Base-by-base conservation (phyloP, 1,140 invertebrate genomes). In the Drosophila santomea region DNA sequence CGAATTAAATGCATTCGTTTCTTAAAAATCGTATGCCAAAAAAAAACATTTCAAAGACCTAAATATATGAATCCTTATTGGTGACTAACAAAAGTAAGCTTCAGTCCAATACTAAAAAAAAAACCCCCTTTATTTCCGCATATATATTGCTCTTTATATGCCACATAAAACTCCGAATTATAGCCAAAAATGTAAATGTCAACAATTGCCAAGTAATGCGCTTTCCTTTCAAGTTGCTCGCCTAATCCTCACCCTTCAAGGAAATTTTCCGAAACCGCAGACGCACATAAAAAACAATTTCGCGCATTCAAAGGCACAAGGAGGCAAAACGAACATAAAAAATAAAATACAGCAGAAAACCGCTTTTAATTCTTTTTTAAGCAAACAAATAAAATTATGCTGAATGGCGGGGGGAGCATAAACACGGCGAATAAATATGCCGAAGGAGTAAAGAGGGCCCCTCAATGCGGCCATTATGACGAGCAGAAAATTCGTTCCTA, bases 321-420 rank as follows among this genome's bases (percentile, higher is more conserved):
- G 20, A 57, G 52, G 55, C 48, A 80, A 54, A 80, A 48, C 10
- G 44, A 39, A 43, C 35, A 63, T 39, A 54, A 51, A 73, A 66
- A 77, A 61, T 48, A 62, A 74, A 77, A 77, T 61, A 78, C 38
- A 59, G 60, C 57, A 28, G 48, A 75, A 89, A 88, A 58, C 72
- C 80, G 58, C 74, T 83, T 84, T 88, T 89, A 88, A 89, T 88
- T 89, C 84, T 84, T 89, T 88, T 88, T 88, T 88, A 88, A 88
- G 84, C 84, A 88, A 88, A 83, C 77, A 89, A 89, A 88, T 88
- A 88, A 88, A 88, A 89, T 88, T 89, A 88, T 89, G 80, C 80
- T 84, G 61, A 55, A 58, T 17, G 71, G 43, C 52, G 32, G 39
- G 23, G 66, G 43, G 50, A 10, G 54, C 82, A 86, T 69, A 81